A percentile compares a stretch with the other conserved stretches of the same genome.
Conservation (phyloP, 2,888 invertebrate species). For the Pimpla rufipes region DNA sequence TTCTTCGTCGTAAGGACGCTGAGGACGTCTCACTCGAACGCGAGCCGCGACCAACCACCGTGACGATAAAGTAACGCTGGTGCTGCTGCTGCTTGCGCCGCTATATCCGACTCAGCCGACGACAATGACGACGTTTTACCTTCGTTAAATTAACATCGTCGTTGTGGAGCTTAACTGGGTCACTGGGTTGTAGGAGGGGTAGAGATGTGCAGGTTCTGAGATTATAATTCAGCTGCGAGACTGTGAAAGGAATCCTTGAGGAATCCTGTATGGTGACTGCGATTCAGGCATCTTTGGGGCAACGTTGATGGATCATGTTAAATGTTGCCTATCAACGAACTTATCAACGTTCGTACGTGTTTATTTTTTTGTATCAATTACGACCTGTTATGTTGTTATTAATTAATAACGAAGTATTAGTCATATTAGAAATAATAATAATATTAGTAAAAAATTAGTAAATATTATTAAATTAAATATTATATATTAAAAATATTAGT, state of each 20-base stretch:
- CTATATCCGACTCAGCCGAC: slow-evolving; percentile 44
- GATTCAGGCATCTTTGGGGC: background rate
- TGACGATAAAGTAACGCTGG: slow-evolving; percentile 52
- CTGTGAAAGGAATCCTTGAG: background rate
- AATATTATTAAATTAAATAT: too few species aligned
- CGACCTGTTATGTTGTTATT: background rate
- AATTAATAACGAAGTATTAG: too few species aligned
- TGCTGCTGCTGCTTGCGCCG: slow-evolving; percentile 28
- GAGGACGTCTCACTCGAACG: slow-evolving; percentile 25
- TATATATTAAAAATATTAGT: too few species aligned
- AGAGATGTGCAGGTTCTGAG: background rate
- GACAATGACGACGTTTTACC: slow-evolving; percentile 70
- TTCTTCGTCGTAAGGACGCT: slow-evolving; percentile 16
- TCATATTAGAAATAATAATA: too few species aligned
- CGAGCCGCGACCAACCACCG: slow-evolving; percentile 22
- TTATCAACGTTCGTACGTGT: background rate
- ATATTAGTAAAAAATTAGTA: too few species aligned
- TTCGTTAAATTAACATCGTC: slow-evolving; percentile 79
- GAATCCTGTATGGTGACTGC: background rate
- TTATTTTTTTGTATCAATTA: background rate
- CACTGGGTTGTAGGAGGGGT: slow-evolving; percentile 44
- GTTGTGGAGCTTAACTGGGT: slow-evolving; percentile 76
- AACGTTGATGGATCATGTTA: background rate
- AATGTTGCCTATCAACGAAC: background rate
- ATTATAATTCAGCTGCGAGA: background rate